Conservation (phyloP, 2,113 vertebrate genomes). For the Oryzias woworae region DNA sequence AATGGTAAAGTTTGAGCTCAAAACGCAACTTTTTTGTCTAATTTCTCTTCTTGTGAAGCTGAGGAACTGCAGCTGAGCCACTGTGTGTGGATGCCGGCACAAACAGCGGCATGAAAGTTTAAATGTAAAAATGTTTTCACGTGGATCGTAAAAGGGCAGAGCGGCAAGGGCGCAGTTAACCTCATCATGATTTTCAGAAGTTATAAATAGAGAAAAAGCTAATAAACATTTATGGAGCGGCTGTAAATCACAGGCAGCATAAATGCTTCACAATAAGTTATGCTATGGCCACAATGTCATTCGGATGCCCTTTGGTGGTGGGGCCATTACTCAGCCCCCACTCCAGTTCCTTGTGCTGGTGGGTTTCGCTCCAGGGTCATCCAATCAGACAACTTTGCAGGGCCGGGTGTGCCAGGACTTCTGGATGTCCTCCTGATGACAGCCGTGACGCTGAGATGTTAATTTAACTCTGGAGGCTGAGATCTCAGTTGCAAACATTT, state of each 20-base stretch:
- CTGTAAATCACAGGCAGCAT: constrained; percentile 75
- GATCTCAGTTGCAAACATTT: constrained; percentile 40
- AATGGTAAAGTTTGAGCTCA: no score
- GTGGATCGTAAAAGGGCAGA: constrained; percentile 72
- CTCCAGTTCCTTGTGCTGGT: constrained; percentile 49
- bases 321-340: constrained; percentile 61
- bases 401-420: constrained; percentile 15
- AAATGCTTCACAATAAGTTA: constrained; percentile 76
- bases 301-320: constrained; percentile 66
- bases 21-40: no score
- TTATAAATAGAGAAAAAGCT: constrained; percentile 81
- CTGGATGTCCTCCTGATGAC: constrained; percentile 48
- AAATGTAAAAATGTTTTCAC: constrained; percentile 41
- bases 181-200: constrained; percentile 73
- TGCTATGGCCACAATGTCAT: constrained; percentile 77
- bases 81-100: background rate
- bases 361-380: constrained; percentile 23
- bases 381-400: constrained; percentile 51
- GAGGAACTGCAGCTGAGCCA: no score
- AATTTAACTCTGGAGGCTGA: constrained; percentile 49
- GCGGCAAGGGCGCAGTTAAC: constrained; percentile 63
- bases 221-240: constrained; percentile 79
- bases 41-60: no score
- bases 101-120: constrained; percentile 3
- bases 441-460: constrained; percentile 43